Base-by-base conservation (phyloP, 2,888 invertebrate genomes). In the Hirtodrosophila histrioides region DNA sequence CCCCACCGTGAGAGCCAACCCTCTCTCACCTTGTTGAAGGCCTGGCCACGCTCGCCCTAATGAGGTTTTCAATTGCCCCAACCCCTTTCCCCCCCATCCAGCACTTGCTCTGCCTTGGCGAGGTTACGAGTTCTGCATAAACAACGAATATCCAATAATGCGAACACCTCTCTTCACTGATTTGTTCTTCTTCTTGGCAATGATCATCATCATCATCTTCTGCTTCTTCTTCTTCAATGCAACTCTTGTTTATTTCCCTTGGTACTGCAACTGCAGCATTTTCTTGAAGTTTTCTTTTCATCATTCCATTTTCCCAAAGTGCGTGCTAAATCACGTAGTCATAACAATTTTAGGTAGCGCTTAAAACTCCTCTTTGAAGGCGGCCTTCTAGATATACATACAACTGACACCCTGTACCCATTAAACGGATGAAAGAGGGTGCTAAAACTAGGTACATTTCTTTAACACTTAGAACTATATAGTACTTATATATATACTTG, bases 101-200 rank as follows among this genome's bases (percentile, higher is more conserved):
- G 17, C 17, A 17, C 17, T 17, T 17, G 17, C 17, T 51, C 33
- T 31, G 27, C 29, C 6, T 43, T 35, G 6, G 57, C 66, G 73
- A 74, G 73, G 73, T 70, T 75, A 75, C 46, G 37, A 66, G 53
- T 74, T 74, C 58, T 75, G 67, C 70, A 74, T 65, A 54, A 65
- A 56, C 73, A 60, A 69, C 43, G 64, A 73, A 55, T 58, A 57
- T 68, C 43, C 33, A 55, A 63, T 55, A 63, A 56, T 69, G 63
- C 69, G 48, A 65, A 54, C 44, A 24, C 37, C 46, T 50, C 50
- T 58, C 41, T 65, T n/a, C 41, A 46, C 33, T 54, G 43, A 36
- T 36, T 29, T 44, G 40, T 31, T 41, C 33, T 45, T 27, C 17
- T 35, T 12, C 35, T 27, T 27, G 23, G 31, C 10, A 17, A 27